Base-by-base conservation (phyloP, 2,797 vertebrate species). In the Propithecus perrieri region DNA sequence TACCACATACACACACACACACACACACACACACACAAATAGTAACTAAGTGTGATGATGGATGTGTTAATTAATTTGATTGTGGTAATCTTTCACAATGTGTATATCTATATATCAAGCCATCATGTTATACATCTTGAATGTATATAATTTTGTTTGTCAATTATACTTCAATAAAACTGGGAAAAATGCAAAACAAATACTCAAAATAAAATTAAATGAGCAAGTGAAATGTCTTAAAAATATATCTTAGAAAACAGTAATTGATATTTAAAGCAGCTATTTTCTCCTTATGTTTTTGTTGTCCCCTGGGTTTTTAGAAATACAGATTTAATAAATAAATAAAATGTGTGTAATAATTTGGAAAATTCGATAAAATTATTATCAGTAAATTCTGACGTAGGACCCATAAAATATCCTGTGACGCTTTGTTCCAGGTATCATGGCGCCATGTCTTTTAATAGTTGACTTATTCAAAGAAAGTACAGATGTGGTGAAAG, bases 401-500 rank as follows among this genome's bases (percentile, higher is more conserved):
- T 33, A 86, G 76, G 71, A 85, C 33, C 50, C 35, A 72, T 0
- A 59, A 65, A 93, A 94, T 18, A 41, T 78, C 22, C 71, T 71
- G 50, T 20, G 41, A 89, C 75, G 20, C 14, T 71, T 50, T 84
- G 43, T 84, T 69, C 46, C 96, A 92, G 38, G 89, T 78, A 78
- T 90, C 67, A 74, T 2, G 89, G 53, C 53, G 69, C 85, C 38
- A 6, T 85, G 7, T 90, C 43, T 72, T 85, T 97, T 57, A 96
- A 65, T 48, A 87, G 86, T 38, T 97, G 88, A 95, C 72, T 17
- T 28, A 79, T 5, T 35, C 65, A 65, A 65, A 65, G 43, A 69
- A 89, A 93, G 69, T 92, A 74, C 57, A 91, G 84, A 94, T 76
- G 46, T 8, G 83, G 41, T 46, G 67, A 93, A 92, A 98, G 96